These are phyloP conservation scores for Amiota mariae DNA, from an alignment of 2,888 invertebrate genomes.

Conservation along the genomic window DNA sequence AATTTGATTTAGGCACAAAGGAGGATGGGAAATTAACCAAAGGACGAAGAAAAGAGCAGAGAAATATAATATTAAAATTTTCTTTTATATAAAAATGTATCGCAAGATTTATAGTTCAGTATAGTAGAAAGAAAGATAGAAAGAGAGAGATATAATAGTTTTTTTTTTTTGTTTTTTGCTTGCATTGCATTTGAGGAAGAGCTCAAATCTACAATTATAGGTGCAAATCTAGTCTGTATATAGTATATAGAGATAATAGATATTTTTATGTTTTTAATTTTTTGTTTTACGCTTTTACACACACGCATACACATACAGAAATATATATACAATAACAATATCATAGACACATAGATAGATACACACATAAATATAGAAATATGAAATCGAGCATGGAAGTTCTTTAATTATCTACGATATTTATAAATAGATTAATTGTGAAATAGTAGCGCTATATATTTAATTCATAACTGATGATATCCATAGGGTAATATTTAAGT, in stretches of 20 bases:
- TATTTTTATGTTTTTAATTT: too few species aligned
- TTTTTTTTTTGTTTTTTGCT: constrained; percentile 23
- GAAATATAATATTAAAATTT: constrained; percentile 36
- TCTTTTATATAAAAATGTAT: not conserved
- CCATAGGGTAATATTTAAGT: too few species aligned
- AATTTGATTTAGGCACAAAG: constrained; percentile 49
- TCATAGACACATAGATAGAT: constrained; percentile 22
- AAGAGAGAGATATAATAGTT: not conserved
- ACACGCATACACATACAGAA: constrained; percentile 27
- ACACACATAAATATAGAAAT: not conserved
- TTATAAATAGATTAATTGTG: too few species aligned
- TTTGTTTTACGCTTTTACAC: constrained; percentile 20
- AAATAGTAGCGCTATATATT: too few species aligned
- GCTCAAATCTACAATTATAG: constrained; percentile 16
- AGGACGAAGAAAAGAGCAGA: constrained; percentile 33
- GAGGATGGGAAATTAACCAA: constrained; percentile 41
- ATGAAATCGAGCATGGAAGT: constrained; percentile 19
- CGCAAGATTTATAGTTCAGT: not conserved
- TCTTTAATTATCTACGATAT: too few species aligned
- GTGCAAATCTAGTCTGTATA: constrained; percentile 25
- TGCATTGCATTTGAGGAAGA: not conserved
- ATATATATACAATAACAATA: too few species aligned
- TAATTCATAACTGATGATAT: too few species aligned
- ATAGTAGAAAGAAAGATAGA: constrained; percentile 3
- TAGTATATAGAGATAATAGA: constrained; percentile 11